These are phyloP conservation scores for Jaculus jaculus DNA, from an alignment of 2,113 vertebrate genomes.

Conservation along the genomic window DNA sequence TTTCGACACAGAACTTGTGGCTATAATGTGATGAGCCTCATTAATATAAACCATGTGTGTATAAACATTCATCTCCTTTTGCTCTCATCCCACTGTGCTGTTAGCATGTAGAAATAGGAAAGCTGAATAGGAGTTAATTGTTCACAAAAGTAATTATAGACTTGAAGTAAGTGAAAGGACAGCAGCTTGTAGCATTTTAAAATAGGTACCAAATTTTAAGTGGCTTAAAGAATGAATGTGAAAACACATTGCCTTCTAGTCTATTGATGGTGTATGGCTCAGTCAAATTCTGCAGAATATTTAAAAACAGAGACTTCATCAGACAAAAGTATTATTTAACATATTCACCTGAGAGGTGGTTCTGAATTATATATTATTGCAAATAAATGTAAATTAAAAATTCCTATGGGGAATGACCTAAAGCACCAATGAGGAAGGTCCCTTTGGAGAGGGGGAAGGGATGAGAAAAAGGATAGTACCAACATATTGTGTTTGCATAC, in stretches of 20 bases:
- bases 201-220: conserved; percentile 32
- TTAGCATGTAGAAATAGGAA: not conserved
- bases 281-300: conserved; percentile 51
- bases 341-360: conserved; percentile 23
- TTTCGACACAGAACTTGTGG: conserved; percentile 28
- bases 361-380: conserved; percentile 52
- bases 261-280: not conserved
- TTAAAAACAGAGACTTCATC: conserved; percentile 37
- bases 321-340: conserved; percentile 42
- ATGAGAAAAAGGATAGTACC: too few relatives aligned
- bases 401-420: not conserved
- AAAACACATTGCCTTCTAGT: conserved; percentile 52
- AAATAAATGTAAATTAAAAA: not conserved
- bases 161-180: conserved; percentile 15
- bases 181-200: conserved; percentile 33
- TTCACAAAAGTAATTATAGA: conserved; percentile 45
- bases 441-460: too few relatives aligned
- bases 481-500: too few relatives aligned
- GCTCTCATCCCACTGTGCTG: not conserved
- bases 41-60: not conserved
- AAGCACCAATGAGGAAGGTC: too few relatives aligned
- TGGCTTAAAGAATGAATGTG: conserved; percentile 12
- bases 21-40: conserved; percentile 23
- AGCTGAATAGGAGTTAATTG: conserved; percentile 6
- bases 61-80: conserved; percentile 38